Percentiles rank a stretch among this genome's conserved stretches.
These are phyloP conservation scores for Proteles cristata DNA, from an alignment of 2,113 vertebrate species.

Conservation along the genomic window DNA sequence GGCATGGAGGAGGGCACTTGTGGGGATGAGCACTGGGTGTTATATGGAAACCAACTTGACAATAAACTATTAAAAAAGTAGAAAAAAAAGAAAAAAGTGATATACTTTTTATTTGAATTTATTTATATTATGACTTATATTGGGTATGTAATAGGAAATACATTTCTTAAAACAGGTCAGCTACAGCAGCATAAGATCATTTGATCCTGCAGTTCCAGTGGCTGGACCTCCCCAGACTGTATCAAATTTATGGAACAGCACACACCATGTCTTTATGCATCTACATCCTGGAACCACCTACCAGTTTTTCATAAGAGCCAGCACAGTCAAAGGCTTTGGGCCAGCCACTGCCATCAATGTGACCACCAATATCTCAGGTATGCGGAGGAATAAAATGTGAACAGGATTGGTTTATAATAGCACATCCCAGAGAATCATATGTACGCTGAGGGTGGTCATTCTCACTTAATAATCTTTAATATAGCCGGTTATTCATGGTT, in stretches of 20 bases:
- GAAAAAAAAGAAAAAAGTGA: neutral
- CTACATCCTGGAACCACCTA: constrained; percentile 98
- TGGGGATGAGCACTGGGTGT: too few relatives aligned
- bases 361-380: constrained; percentile 99
- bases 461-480: neutral
- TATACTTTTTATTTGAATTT: neutral
- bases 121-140: neutral
- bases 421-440: neutral
- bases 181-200: constrained; percentile 95
- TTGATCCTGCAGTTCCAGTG: constrained; percentile 95
- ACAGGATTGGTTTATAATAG: neutral
- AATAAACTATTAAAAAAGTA: too few relatives aligned
- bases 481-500: neutral
- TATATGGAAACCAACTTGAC: too few relatives aligned
- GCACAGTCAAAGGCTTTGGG: constrained; percentile 97
- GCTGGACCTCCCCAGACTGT: constrained; percentile 93
- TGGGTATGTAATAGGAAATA: neutral
- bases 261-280: constrained; percentile 94
- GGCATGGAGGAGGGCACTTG: too few relatives aligned
- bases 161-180: constrained; percentile 90
- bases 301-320: constrained; percentile 96
- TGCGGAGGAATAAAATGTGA: neutral
- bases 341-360: constrained; percentile 94
- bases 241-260: constrained; percentile 94
- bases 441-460: neutral